Base-by-base conservation (phyloP, 2,888 invertebrate species). In the Exephanes ischioxanthus region DNA sequence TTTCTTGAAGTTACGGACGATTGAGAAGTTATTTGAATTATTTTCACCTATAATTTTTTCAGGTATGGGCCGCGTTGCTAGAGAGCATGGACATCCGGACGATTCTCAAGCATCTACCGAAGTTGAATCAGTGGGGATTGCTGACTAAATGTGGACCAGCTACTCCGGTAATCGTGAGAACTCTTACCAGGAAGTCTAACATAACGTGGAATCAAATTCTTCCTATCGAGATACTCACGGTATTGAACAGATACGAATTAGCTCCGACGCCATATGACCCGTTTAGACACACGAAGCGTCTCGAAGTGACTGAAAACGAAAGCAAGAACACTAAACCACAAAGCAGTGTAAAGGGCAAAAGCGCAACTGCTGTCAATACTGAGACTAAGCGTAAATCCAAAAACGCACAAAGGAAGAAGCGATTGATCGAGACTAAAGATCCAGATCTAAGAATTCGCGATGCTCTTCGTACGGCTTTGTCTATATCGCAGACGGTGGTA, bases 31-130 rank as follows among this genome's bases (percentile, higher is more conserved):
- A 1, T 11, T 41, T 41, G 1, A 41, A 11, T 11, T 11, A 41
- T 41, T 41, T 41, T 41, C 11, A 11, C 41, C 41, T 41, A 2
- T 3, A 11, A 41, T 87, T 82, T 87, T 88, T 37, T 89, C 5
- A 97, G 96, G 95, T 96, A 63, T 96, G 97, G 96, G 94, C 95
- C 89, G 95, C 95, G 83, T 92, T 96, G 67, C 90, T 97, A 75
- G 95, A 95, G 0, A 94, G 95, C 83, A 94, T 96, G 92, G 92
- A 94, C 66, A 90, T 96, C 58, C 92, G 93, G 55, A 94, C 95
- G 16, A 90, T 96, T 45, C 90, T 97, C 48, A 91, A 92, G 72
- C 94, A 95, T 88, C 92, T 97, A 58, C 95, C 95, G 86, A 95
- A 96, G 90, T 95, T 97, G 79, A 96, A 96, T 91, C 96, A 96